These are phyloP conservation scores for Danaus chrysippus DNA, from an alignment of 2,888 invertebrate species.

Conservation along the genomic window DNA sequence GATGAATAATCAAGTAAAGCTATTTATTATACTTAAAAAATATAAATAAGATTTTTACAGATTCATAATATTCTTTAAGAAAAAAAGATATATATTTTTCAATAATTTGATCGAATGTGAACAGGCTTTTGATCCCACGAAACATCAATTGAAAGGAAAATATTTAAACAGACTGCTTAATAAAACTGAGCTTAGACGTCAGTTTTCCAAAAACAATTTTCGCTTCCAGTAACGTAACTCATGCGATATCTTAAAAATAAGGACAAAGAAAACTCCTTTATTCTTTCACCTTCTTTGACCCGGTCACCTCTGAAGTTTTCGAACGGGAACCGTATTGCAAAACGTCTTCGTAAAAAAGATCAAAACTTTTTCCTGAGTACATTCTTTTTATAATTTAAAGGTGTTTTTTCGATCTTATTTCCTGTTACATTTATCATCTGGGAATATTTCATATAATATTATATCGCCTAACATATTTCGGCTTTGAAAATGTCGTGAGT, in stretches of 20 bases:
- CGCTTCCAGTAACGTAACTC: conserved; percentile 27
- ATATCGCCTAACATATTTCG: no score
- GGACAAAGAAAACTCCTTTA: conserved; percentile 44
- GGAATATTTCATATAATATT: neutral
- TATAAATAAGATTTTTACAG: no score
- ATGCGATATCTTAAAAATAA: conserved; percentile 44
- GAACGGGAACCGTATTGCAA: conserved; percentile 56
- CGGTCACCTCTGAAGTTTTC: conserved; percentile 55
- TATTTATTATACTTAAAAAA: no score
- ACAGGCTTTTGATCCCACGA: no score
- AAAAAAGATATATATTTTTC: no score
- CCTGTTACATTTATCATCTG: neutral
- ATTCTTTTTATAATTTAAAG: conserved; percentile 26
- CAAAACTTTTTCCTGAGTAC: conserved; percentile 46
- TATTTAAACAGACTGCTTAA: conserved; percentile 10
- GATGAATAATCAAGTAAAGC: no score
- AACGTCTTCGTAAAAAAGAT: conserved; percentile 57
- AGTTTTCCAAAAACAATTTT: conserved; percentile 29
- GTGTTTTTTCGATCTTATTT: conserved; percentile 16
- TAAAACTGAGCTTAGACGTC: conserved; percentile 16
- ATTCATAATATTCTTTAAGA: no score
- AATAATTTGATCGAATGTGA: no score
- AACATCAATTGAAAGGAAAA: conserved; percentile 1
- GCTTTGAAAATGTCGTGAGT: no score
- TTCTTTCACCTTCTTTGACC: conserved; percentile 59